Conservation (phyloP, 2,113 vertebrate species). For the Lutjanus erythropterus region DNA sequence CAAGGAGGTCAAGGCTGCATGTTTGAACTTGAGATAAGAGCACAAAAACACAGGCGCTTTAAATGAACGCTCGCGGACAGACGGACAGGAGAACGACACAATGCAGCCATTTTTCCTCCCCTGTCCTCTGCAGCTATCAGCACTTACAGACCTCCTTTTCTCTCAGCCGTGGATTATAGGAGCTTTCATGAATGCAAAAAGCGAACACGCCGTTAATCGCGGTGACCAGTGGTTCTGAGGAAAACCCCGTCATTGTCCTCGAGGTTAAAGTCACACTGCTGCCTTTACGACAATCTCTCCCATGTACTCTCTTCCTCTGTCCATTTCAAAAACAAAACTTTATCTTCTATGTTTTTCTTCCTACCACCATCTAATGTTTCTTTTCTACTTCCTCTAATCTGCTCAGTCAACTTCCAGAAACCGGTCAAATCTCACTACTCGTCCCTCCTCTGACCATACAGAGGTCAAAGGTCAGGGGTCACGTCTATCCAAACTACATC, state of each 20-base stretch:
- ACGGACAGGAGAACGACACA: conserved; percentile 15
- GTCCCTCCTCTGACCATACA: neutral
- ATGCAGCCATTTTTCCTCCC: conserved; percentile 23
- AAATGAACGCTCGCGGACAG: conserved; percentile 35
- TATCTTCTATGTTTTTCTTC: neutral
- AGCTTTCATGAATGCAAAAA: conserved; percentile 12
- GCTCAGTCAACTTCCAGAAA: conserved; percentile 73
- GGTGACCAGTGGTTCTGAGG: conserved; percentile 13
- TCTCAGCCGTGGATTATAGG: neutral
- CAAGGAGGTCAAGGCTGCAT: conserved; percentile 29
- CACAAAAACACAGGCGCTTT: neutral
- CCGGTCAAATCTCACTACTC: conserved; percentile 17
- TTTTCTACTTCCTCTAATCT: conserved; percentile 83
- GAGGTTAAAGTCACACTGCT: neutral
- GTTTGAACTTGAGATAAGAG: conserved; percentile 42
- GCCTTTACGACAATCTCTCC: neutral
- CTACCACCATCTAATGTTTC: conserved; percentile 63
- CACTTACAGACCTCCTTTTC: conserved; percentile 20
- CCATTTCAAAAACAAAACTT: neutral
- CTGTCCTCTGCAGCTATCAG: conserved; percentile 44
- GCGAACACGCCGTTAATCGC: conserved; percentile 1
- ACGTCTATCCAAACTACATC: conserved; percentile 8
- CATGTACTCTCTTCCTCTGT: neutral
- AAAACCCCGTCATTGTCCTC: conserved; percentile 13
- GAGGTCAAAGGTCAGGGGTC: conserved; percentile 28